Percentiles rank a stretch among this genome's conserved stretches.
phyloP scores from a whole-genome alignment of 2,797 vertebrate genomes.

The Enteromius viviparus region DNA sequence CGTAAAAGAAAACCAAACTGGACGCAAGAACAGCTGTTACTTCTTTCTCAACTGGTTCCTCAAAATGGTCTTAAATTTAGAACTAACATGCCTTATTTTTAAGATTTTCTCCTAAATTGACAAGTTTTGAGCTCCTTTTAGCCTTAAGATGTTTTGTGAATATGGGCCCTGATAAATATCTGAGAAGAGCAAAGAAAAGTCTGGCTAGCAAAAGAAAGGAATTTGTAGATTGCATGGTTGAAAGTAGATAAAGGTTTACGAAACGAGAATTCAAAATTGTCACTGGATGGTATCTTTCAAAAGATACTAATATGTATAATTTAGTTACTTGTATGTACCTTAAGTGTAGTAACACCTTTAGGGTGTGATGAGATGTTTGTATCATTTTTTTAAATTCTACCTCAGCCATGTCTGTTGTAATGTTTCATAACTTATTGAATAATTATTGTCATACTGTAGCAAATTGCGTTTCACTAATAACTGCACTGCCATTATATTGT shows the following conservation, averaged over 20 bases:
- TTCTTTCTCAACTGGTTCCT: too few relatives aligned
- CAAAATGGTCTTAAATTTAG: too few relatives aligned
- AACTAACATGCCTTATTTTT: too few relatives aligned
- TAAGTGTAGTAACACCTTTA: too few relatives aligned
- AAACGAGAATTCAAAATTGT: background rate
- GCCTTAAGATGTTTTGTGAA: too few relatives aligned
- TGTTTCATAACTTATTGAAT: background rate
- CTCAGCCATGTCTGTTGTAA: background rate
- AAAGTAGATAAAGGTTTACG: background rate
- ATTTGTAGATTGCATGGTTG: background rate
- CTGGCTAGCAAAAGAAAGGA: background rate
- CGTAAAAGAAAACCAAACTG: too few relatives aligned
- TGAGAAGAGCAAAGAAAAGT: background rate
- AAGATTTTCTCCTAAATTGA: too few relatives aligned
- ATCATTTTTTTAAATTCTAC: background rate
- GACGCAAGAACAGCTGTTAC: too few relatives aligned
- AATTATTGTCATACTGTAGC: slow-evolving; percentile 8
- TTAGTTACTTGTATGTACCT: background rate
- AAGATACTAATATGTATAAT: background rate
- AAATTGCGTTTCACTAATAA: background rate
- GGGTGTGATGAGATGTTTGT: background rate
- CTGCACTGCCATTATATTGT: background rate
- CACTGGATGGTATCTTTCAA: background rate
- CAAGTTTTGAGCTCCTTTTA: too few relatives aligned
- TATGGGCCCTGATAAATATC: background rate